phyloP scores from a whole-genome alignment of 2,113 vertebrate species.

The Coturnix japonica region DNA sequence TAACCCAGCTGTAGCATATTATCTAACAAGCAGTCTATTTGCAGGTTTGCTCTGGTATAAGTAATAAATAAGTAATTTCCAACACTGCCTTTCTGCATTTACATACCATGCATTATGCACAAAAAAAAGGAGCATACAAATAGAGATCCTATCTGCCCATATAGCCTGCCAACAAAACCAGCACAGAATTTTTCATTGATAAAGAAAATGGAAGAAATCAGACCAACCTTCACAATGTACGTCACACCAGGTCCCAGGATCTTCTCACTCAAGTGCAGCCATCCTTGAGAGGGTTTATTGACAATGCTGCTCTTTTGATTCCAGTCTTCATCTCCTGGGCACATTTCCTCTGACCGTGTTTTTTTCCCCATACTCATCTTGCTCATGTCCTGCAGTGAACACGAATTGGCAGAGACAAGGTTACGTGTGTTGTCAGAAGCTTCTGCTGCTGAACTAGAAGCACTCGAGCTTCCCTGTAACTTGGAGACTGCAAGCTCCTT shows the following conservation, averaged over 20 bases:
- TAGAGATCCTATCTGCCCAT: conserved; percentile 22
- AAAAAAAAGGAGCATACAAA: conserved; percentile 26
- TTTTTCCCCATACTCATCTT: conserved; percentile 87
- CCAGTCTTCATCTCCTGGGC: conserved; percentile 84
- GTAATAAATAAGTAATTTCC: background rate
- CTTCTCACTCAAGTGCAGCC: conserved; percentile 93
- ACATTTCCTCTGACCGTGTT: conserved; percentile 82
- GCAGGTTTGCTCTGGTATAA: conserved; percentile 24
- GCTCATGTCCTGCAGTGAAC: conserved; percentile 84
- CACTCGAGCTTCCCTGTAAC: conserved; percentile 89
- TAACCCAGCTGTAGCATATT: background rate
- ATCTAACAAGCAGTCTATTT: conserved; percentile 5
- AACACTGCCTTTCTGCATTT: conserved; percentile 37
- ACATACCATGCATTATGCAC: conserved; percentile 34
- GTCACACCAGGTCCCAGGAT: conserved; percentile 97
- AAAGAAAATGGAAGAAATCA: conserved; percentile 68
- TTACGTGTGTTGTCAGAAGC: conserved; percentile 86
- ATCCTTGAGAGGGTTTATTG: conserved; percentile 87
- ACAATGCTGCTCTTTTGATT: conserved; percentile 80
- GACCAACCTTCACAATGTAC: conserved; percentile 96
- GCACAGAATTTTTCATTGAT: conserved; percentile 65
- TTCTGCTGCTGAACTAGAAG: conserved; percentile 80
- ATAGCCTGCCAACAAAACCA: conserved; percentile 43
- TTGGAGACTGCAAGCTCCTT: conserved; percentile 96
- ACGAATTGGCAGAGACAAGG: conserved; percentile 81